Evolutionary conservation across 2,888 invertebrate genomes (phyloP).

Genomic region (Heliothis peltigera): DNA sequence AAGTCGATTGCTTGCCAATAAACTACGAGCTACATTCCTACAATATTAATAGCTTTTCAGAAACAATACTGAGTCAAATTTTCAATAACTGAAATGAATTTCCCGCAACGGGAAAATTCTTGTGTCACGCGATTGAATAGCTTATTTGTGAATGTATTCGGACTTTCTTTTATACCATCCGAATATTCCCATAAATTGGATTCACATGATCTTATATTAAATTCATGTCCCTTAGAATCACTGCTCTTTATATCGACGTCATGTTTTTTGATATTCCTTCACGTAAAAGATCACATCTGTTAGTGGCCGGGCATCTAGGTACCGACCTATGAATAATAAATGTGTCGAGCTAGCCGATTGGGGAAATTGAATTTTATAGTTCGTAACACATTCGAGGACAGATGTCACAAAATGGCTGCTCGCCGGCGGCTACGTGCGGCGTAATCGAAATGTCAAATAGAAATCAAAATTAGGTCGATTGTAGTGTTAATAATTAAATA

Average conservation of each 20-base stretch:
- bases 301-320: conserved; percentile 87
- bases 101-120: conserved; percentile 64
- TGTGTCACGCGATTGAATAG: conserved; percentile 77
- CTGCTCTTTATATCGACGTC: conserved; percentile 79
- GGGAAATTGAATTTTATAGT: conserved; percentile 90
- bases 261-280: conserved; percentile 87
- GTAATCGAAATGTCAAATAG: conserved; percentile 89
- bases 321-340: conserved; percentile 89
- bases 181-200: conserved; percentile 74
- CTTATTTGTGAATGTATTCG: conserved; percentile 67
- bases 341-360: conserved; percentile 88
- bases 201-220: conserved; percentile 78
- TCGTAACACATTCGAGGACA: conserved; percentile 89
- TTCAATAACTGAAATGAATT: conserved; percentile 73
- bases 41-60: conserved; percentile 75
- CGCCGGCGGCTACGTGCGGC: conserved; percentile 82
- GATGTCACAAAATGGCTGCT: conserved; percentile 88
- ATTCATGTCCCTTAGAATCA: conserved; percentile 81
- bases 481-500: conserved; percentile 90
- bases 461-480: conserved; percentile 90
- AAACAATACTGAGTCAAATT: conserved; percentile 69
- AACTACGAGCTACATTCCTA: conserved; percentile 67
- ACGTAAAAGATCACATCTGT: conserved; percentile 90
- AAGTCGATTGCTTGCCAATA: conserved; percentile 74
- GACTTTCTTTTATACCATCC: conserved; percentile 67